Evolutionary conservation across 2,797 vertebrate genomes (phyloP).

Genomic region (Sebastiscus albofasciatus): DNA sequence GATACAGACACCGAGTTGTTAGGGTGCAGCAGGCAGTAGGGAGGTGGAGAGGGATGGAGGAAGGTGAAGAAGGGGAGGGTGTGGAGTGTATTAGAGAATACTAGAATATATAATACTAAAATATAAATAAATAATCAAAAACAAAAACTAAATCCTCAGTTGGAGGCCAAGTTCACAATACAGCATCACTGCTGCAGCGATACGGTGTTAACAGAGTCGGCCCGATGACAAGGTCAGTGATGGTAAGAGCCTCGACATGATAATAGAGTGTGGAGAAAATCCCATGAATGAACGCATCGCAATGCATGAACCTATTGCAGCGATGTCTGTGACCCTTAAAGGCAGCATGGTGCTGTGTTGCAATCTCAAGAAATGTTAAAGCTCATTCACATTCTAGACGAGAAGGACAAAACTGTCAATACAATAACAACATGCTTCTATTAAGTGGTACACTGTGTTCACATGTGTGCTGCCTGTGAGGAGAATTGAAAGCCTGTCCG

Average conservation of each 20-base stretch:
- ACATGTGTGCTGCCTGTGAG: background rate
- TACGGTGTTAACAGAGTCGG: constrained; percentile 9
- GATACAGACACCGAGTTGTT: constrained; percentile 48
- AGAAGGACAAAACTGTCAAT: constrained; percentile 13
- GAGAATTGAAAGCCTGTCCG: background rate
- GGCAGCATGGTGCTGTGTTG: background rate
- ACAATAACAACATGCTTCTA: background rate
- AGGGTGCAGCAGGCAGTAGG: constrained; percentile 9
- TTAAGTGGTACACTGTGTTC: background rate
- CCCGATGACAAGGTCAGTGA: constrained; percentile 36
- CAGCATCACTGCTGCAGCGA: background rate
- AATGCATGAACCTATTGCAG: constrained; percentile 2
- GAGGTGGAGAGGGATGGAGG: constrained; percentile 1
- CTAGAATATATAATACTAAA: background rate
- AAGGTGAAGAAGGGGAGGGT: background rate
- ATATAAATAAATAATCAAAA: background rate
- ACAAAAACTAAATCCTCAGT: background rate
- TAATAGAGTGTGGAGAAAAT: constrained; percentile 15
- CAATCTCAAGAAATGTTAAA: background rate
- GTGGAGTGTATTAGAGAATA: background rate
- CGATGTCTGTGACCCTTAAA: background rate
- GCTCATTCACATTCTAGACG: constrained; percentile 2
- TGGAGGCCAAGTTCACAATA: constrained; percentile 11
- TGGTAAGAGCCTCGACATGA: constrained; percentile 19
- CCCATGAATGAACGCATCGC: constrained; percentile 30